Evolutionary conservation across 2,888 invertebrate genomes (phyloP).

Genomic region (Epistrophella euchroma): DNA sequence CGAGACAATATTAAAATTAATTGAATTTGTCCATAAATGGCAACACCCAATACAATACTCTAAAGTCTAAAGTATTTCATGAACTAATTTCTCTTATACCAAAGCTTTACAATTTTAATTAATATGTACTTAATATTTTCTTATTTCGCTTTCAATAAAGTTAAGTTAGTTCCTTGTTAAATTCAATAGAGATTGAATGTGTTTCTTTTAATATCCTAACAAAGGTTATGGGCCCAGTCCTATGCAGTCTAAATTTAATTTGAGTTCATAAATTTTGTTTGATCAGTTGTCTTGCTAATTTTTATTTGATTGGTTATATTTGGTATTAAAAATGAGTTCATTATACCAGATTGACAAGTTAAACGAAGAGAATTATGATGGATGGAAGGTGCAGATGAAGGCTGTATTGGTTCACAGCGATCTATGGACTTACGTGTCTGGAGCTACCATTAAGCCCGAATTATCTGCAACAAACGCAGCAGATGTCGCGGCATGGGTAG

Average conservation of each 20-base stretch:
- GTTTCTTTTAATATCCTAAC: too few species aligned
- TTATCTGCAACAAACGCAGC: neutral
- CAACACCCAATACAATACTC: too few species aligned
- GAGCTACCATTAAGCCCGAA: neutral
- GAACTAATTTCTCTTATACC: too few species aligned
- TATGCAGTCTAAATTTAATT: neutral
- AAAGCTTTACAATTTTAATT: too few species aligned
- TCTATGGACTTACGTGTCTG: neutral
- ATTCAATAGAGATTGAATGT: too few species aligned
- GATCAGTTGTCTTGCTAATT: neutral
- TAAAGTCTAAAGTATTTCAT: too few species aligned
- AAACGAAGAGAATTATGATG: neutral
- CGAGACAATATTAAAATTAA: too few species aligned
- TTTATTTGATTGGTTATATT: neutral
- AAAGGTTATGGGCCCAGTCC: neutral
- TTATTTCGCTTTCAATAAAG: too few species aligned
- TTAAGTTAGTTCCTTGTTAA: too few species aligned
- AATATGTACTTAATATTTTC: too few species aligned
- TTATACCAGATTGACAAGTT: neutral
- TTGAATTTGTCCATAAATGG: too few species aligned
- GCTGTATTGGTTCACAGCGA: neutral
- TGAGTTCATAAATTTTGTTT: neutral
- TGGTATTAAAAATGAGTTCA: neutral
- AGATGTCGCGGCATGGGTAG: neutral
- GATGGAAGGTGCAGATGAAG: conserved; percentile 1